phyloP scores from a whole-genome alignment of 2,888 invertebrate species.

The Electrophaes corylata region DNA sequence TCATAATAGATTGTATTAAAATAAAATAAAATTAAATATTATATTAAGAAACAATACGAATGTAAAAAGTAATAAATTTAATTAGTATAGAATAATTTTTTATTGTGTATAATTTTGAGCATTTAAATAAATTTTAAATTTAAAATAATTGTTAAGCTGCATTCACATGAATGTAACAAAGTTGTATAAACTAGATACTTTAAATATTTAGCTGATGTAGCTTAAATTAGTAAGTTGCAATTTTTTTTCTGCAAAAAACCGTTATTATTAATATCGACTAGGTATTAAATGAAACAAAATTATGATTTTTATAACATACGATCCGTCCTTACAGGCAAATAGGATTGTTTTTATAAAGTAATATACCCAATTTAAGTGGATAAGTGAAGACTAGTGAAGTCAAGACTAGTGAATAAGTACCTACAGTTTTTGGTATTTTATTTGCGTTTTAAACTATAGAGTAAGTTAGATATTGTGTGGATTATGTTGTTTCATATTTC shows the following conservation, averaged over 20 bases:
- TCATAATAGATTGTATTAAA: neutral
- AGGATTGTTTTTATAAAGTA: constrained; percentile 9
- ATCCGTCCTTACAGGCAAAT: constrained; percentile 22
- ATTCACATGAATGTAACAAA: constrained; percentile 20
- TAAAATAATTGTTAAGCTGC: constrained; percentile 22
- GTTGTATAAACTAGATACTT: neutral
- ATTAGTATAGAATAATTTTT: constrained; percentile 3
- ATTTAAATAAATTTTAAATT: constrained; percentile 14
- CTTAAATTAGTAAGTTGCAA: neutral
- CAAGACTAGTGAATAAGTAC: no score
- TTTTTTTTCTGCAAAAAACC: no score
- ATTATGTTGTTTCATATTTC: no score
- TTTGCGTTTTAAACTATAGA: neutral
- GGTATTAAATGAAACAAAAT: neutral
- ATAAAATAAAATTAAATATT: neutral
- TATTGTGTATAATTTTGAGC: constrained; percentile 3
- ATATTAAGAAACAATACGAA: constrained; percentile 29
- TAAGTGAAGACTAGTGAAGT: no score
- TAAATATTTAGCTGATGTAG: neutral
- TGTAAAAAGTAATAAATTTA: constrained; percentile 30
- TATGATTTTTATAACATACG: constrained; percentile 4
- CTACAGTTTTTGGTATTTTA: neutral
- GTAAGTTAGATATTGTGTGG: no score
- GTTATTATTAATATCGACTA: no score
- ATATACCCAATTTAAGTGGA: neutral